Percentiles rank a stretch among this genome's conserved stretches.
Evolutionary conservation across 2,888 invertebrate species (phyloP).

Genomic region (Platynereis dumerilii): DNA sequence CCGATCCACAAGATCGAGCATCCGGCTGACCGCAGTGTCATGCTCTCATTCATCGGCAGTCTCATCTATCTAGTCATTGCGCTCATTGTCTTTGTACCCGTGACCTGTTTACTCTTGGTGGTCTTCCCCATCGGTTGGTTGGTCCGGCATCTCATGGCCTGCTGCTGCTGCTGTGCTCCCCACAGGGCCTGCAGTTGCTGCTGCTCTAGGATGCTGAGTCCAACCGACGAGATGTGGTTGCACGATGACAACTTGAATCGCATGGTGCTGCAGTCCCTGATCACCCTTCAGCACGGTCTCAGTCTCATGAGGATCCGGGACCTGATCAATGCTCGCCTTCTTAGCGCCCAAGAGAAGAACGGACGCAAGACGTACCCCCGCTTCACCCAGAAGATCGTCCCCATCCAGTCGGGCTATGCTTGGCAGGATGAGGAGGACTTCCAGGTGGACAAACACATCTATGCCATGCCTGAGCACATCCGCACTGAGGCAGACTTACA

Average conservation of each 20-base stretch:
- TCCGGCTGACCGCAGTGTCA: constrained; percentile 62
- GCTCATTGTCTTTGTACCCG: constrained; percentile 64
- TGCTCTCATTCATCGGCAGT: constrained; percentile 43
- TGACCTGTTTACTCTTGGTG: constrained; percentile 61
- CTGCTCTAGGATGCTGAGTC: constrained; percentile 56
- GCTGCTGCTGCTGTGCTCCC: constrained; percentile 51
- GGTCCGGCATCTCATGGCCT: constrained; percentile 50
- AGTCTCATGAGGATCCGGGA: constrained; percentile 64
- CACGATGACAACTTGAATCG: constrained; percentile 53
- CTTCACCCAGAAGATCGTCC: constrained; percentile 64
- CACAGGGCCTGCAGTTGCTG: constrained; percentile 48
- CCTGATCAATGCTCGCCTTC: constrained; percentile 64
- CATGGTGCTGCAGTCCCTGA: constrained; percentile 65
- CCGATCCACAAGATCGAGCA: constrained; percentile 63
- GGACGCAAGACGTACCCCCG: constrained; percentile 64
- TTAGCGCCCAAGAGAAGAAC: constrained; percentile 58
- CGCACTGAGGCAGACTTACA: constrained; percentile 61
- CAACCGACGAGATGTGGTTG: constrained; percentile 66
- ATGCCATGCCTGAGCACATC: constrained; percentile 59
- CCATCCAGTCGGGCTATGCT: constrained; percentile 63
- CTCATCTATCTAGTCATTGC: constrained; percentile 57
- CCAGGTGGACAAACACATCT: constrained; percentile 66
- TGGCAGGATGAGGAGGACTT: constrained; percentile 67
- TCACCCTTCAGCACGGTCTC: constrained; percentile 66
- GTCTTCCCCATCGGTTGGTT: constrained; percentile 60